phyloP scores from a whole-genome alignment of 2,797 vertebrate genomes.

The Fundulus diaphanus region DNA sequence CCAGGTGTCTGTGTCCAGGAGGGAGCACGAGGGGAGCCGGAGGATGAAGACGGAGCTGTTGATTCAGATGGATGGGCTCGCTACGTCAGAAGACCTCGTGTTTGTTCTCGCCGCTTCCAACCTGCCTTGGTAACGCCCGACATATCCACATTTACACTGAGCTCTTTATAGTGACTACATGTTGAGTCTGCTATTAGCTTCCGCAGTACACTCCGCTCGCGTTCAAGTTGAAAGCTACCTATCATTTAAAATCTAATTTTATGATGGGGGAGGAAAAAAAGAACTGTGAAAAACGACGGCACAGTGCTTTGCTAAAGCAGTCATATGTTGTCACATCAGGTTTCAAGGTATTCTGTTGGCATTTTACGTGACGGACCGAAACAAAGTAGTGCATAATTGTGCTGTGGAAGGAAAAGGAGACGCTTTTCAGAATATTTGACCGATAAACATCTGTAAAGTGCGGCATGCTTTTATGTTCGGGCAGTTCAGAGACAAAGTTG shows the following conservation, averaged over 20 bases:
- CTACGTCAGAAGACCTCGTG: slow-evolving; percentile 91
- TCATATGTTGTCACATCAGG: background rate
- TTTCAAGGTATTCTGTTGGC: background rate
- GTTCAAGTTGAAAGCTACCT: background rate
- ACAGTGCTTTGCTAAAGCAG: too few species aligned
- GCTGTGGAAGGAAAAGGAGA: background rate
- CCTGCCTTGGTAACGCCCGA: slow-evolving; percentile 87
- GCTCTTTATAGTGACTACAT: background rate
- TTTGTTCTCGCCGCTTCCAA: slow-evolving; percentile 98
- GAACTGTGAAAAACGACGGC: background rate
- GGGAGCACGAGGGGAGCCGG: slow-evolving; percentile 93
- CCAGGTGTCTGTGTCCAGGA: slow-evolving; percentile 70
- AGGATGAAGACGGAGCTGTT: slow-evolving; percentile 96
- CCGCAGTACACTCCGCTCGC: background rate
- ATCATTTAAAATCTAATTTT: background rate
- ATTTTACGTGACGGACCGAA: background rate
- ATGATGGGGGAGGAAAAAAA: background rate
- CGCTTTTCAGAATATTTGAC: background rate
- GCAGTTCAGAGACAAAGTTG: background rate
- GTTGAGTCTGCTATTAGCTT: too few species aligned
- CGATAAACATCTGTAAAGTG: background rate
- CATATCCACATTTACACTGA: background rate
- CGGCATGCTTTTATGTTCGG: background rate
- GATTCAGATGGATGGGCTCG: slow-evolving; percentile 97
- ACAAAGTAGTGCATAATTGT: background rate